Percentiles rank a stretch among this genome's conserved stretches.
Evolutionary conservation across 2,113 vertebrate genomes (phyloP).

Genomic region (Mormyrus iriodes): DNA sequence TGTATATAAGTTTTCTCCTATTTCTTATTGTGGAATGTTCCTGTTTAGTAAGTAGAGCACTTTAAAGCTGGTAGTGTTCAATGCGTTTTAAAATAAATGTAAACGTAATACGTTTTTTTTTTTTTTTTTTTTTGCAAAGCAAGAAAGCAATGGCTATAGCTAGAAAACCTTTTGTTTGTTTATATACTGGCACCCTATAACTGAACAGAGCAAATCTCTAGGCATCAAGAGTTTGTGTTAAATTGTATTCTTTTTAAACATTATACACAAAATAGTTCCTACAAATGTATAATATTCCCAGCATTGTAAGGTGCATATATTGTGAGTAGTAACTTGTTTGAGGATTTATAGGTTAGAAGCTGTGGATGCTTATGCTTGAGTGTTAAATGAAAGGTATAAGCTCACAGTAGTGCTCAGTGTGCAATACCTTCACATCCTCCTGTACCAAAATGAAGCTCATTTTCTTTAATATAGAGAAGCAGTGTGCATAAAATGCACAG

Average conservation of each 20-base stretch:
- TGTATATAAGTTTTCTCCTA: not conserved
- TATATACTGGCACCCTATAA: not conserved
- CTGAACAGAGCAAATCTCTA: not conserved
- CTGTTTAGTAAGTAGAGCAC: not conserved
- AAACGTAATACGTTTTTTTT: not conserved
- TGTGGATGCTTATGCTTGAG: not conserved
- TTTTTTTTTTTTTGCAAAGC: not conserved
- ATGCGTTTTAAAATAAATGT: not conserved
- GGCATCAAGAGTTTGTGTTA: not conserved
- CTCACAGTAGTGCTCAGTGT: not conserved
- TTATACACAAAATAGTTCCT: not conserved
- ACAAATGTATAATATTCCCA: not conserved
- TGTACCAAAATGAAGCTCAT: not conserved
- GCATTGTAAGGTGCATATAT: not conserved
- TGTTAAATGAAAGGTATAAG: not conserved
- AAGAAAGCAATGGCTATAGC: not conserved
- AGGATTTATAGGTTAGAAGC: not conserved
- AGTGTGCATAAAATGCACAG: not conserved
- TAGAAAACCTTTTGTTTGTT: not conserved
- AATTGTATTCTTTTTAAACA: not conserved
- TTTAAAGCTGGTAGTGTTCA: not conserved
- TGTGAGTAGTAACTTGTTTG: not conserved
- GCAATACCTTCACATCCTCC: not conserved
- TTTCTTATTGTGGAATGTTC: not conserved
- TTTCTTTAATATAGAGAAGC: not conserved